These are phyloP conservation scores for Oegoconia quadripuncta DNA, from an alignment of 2,888 invertebrate species.

Conservation along the genomic window DNA sequence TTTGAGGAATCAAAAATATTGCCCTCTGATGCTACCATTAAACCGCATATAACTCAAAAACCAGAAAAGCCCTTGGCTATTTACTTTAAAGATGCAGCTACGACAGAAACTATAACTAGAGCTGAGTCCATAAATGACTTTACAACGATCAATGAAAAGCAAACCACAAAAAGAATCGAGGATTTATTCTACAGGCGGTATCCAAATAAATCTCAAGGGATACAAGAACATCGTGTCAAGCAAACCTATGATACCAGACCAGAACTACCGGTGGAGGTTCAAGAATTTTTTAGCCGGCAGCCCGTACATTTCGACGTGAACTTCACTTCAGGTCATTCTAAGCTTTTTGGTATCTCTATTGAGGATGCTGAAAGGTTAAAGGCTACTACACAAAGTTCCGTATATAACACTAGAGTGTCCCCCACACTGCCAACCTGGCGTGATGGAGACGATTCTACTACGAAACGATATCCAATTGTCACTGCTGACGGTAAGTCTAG, in stretches of 20 bases:
- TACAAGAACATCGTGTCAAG: conserved; percentile 19
- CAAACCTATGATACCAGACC: conserved; percentile 20
- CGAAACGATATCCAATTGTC: conserved; percentile 61
- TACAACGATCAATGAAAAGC: conserved; percentile 42
- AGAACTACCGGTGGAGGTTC: conserved; percentile 35
- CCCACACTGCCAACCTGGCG: conserved; percentile 81
- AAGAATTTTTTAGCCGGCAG: conserved; percentile 38
- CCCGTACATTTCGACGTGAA: conserved; percentile 36
- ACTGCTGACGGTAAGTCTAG: conserved; percentile 64
- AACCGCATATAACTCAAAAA: conserved; percentile 69
- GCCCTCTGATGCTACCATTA: conserved; percentile 54
- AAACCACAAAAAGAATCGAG: conserved; percentile 30
- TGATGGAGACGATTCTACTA: conserved; percentile 58
- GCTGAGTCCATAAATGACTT: conserved; percentile 55
- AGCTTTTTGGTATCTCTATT: conserved; percentile 80
- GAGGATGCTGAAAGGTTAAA: conserved; percentile 78
- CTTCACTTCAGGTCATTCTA: conserved; percentile 82
- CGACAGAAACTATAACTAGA: conserved; percentile 45
- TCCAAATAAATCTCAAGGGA: conserved; percentile 25
- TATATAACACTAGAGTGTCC: conserved; percentile 77
- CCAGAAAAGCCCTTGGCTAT: conserved; percentile 67
- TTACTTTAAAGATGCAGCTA: conserved; percentile 53
- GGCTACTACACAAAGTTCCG: conserved; percentile 70
- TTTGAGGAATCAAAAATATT: conserved; percentile 35
- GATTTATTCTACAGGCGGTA: conserved; percentile 28